phyloP scores from a whole-genome alignment of 2,888 invertebrate genomes.

The Lycaena phlaeas region DNA sequence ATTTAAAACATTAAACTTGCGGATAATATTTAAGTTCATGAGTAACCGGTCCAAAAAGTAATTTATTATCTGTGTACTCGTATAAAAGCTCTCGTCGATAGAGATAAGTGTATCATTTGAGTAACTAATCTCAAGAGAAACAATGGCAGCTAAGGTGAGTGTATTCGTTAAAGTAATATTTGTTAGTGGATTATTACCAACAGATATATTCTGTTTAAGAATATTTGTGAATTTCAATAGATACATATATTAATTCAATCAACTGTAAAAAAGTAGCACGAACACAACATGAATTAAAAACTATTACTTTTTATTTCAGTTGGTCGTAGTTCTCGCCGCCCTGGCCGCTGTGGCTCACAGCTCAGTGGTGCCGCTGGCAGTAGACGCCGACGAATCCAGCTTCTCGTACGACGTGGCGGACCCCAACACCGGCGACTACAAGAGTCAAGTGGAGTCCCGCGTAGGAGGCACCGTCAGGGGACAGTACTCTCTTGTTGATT shows the following conservation, averaged over 20 bases:
- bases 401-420: slow-evolving; percentile 71
- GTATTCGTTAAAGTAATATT: slow-evolving; percentile 8
- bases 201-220: too few relatives aligned
- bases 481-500: slow-evolving; percentile 66
- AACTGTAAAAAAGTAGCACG: too few relatives aligned
- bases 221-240: slow-evolving; percentile 36
- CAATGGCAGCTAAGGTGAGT: slow-evolving; percentile 61
- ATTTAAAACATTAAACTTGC: neutral
- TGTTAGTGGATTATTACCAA: too few relatives aligned
- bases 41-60: neutral
- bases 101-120: slow-evolving; percentile 38
- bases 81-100: slow-evolving; percentile 35
- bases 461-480: slow-evolving; percentile 62
- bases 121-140: slow-evolving; percentile 39
- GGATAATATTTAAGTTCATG: neutral
- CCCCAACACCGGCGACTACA: slow-evolving; percentile 69
- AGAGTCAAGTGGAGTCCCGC: slow-evolving; percentile 67
- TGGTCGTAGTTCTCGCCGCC: slow-evolving; percentile 61
- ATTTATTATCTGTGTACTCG: slow-evolving; percentile 11
- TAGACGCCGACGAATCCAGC: slow-evolving; percentile 45
- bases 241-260: slow-evolving; percentile 59
- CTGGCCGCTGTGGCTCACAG: slow-evolving; percentile 48
- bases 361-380: slow-evolving; percentile 61
- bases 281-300: too few relatives aligned
- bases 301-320: slow-evolving; percentile 39